These are phyloP conservation scores for Drosophila bocqueti DNA, from an alignment of 1,140 invertebrate genomes.

Conservation along the genomic window DNA sequence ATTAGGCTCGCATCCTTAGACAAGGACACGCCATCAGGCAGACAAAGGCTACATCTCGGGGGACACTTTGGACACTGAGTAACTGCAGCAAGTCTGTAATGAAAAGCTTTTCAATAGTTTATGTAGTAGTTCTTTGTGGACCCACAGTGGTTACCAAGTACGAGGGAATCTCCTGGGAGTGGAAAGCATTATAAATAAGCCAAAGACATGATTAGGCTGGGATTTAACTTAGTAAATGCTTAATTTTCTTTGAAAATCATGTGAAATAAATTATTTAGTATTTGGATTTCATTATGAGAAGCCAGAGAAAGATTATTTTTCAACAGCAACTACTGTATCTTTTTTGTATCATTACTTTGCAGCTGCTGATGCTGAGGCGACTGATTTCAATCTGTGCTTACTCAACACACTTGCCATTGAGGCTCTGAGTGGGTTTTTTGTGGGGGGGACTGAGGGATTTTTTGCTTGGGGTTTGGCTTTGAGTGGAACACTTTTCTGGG, in stretches of 20 bases:
- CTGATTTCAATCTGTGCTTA: slow-evolving; percentile 54
- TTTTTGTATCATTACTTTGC: slow-evolving; percentile 1
- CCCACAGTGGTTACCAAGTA: slow-evolving; percentile 4
- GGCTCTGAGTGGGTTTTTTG: slow-evolving; percentile 5
- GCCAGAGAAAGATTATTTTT: neutral
- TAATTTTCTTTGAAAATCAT: neutral
- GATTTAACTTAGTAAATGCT: neutral
- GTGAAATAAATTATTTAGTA: neutral
- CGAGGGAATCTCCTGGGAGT: neutral
- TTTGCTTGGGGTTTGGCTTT: neutral
- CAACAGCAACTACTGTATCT: neutral
- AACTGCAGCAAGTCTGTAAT: slow-evolving; percentile 20
- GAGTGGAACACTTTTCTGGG: slow-evolving; percentile 10
- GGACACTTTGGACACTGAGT: slow-evolving; percentile 26
- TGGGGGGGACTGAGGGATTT: slow-evolving; percentile 12
- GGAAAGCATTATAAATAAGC: neutral
- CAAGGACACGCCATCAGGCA: slow-evolving; percentile 45
- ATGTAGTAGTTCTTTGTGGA: slow-evolving; percentile 13
- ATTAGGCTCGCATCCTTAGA: slow-evolving; percentile 16
- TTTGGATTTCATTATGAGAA: neutral
- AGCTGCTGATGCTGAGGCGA: slow-evolving; percentile 28
- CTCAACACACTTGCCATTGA: slow-evolving; percentile 47
- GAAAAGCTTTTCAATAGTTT: slow-evolving; percentile 32
- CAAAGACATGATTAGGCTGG: neutral
- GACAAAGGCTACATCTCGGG: slow-evolving; percentile 32